Base-by-base conservation (phyloP, 2,797 vertebrate genomes). In the Melanotaenia maccullochi region DNA sequence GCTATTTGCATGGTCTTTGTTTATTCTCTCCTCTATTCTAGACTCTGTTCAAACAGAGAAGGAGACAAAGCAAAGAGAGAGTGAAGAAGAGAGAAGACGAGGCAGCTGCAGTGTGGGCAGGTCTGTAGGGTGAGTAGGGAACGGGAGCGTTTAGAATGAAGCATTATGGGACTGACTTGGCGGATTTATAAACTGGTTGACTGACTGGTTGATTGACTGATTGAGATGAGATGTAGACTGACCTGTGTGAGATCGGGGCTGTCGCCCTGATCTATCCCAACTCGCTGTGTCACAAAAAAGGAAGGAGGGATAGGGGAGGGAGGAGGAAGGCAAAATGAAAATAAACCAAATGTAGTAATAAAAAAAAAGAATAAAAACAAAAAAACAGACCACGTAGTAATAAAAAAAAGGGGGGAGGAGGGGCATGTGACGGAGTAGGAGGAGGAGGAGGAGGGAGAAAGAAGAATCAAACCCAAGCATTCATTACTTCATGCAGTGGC, bases 161-260 rank as follows among this genome's bases (percentile, higher is more conserved):
- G 92, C 93, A 89, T 92, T 81, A 93, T 93, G 91, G 89, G 90
- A 92, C 85, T 85, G 89, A 92, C 77, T 88, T 75, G 88, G 90
- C 81, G 83, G 87, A 78, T 88, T 85, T 83, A 84, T 72, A 85
- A 81, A 88, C 80, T 90, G 86, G 85, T 87, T 86, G 90, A 90
- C 81, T 91, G 91, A 86, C 83, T 87, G 87, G 76, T 89, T 91
- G 89, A 90, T 87, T 87, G 91, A 90, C 90, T 90, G 95, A 95
- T 93, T 90, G 93, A 93, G 90, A 94, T 91, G 91, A 95, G 91
- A 94, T 89, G 92, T 90, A 86, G 92, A 98, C 97, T 97, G 94
- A 99, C 97, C 97, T 98, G 96, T 95, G 95, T 96, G 94, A 99
- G 95, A 95, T 97, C 94, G 90, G 97, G 97, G 96, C 97, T 97